phyloP scores from a whole-genome alignment of 2,113 vertebrate genomes.

The Myiopsitta monachus region DNA sequence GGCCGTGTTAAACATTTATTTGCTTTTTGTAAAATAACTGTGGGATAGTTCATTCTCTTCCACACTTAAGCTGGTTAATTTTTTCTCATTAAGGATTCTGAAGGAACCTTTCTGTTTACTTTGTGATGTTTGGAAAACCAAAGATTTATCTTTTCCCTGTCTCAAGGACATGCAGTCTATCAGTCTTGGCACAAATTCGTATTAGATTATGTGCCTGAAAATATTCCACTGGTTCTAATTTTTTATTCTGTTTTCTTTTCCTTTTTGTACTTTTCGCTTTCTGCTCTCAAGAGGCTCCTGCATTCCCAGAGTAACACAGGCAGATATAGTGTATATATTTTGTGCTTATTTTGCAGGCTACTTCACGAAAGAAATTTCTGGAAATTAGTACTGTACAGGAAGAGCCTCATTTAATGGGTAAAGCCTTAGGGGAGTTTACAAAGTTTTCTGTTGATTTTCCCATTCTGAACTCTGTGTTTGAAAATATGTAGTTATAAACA shows the following conservation, averaged over 20 bases:
- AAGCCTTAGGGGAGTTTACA: background rate
- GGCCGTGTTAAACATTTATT: background rate
- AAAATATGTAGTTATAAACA: background rate
- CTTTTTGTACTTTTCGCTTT: background rate
- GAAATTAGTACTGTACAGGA: background rate
- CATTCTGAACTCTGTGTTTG: background rate
- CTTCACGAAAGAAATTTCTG: background rate
- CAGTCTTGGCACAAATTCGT: background rate
- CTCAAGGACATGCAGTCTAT: background rate
- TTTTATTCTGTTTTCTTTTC: background rate
- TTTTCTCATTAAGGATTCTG: background rate
- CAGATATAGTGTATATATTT: background rate
- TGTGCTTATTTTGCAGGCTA: background rate
- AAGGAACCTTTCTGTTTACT: background rate
- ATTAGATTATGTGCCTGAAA: background rate
- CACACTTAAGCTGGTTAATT: background rate
- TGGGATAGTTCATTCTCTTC: background rate
- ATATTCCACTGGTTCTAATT: background rate
- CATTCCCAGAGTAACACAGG: background rate
- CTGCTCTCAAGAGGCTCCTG: background rate
- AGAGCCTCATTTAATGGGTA: background rate
- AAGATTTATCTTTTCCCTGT: background rate
- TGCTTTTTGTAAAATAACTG: background rate
- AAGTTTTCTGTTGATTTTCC: background rate
- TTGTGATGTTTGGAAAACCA: conserved; percentile 16